A percentile compares a stretch with the other conserved stretches of the same genome.
phyloP scores from a whole-genome alignment of 2,888 invertebrate species.

The Thymelicus lineola region DNA sequence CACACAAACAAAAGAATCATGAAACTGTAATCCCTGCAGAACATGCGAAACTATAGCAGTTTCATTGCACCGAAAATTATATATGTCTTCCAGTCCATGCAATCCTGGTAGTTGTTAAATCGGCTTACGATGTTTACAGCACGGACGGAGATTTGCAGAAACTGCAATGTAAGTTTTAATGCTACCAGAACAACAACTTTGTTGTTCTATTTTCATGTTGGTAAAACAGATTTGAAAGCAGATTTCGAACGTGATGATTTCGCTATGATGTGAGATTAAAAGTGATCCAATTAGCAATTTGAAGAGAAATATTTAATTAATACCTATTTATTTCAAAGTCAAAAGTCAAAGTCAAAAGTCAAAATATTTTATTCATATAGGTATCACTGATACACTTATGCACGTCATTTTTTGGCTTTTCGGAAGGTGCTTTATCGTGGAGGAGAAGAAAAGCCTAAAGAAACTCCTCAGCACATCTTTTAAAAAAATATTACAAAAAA shows the following conservation, averaged over 20 bases:
- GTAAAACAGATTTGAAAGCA: background rate
- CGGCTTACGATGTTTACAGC: slow-evolving; percentile 8
- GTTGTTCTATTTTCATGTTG: background rate
- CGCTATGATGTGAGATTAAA: background rate
- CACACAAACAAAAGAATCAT: background rate
- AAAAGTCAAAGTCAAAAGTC: too few relatives aligned
- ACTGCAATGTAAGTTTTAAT: background rate
- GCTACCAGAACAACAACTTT: background rate
- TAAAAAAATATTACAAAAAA: too few relatives aligned
- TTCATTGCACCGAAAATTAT: background rate
- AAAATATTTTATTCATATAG: too few relatives aligned
- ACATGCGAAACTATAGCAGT: slow-evolving; percentile 1
- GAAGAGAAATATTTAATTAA: too few relatives aligned
- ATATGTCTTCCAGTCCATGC: background rate
- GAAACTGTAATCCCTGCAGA: background rate
- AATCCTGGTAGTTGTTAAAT: background rate
- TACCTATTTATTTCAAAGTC: too few relatives aligned
- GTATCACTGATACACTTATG: too few relatives aligned
- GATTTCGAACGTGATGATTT: background rate
- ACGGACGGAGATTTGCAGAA: background rate
- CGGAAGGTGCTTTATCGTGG: too few relatives aligned
- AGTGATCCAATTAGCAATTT: background rate
- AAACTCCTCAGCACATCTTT: too few relatives aligned
- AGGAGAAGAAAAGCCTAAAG: too few relatives aligned
- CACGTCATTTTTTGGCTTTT: too few relatives aligned